phyloP scores from a whole-genome alignment of 2,888 invertebrate species.

The Crepidodera aurea region DNA sequence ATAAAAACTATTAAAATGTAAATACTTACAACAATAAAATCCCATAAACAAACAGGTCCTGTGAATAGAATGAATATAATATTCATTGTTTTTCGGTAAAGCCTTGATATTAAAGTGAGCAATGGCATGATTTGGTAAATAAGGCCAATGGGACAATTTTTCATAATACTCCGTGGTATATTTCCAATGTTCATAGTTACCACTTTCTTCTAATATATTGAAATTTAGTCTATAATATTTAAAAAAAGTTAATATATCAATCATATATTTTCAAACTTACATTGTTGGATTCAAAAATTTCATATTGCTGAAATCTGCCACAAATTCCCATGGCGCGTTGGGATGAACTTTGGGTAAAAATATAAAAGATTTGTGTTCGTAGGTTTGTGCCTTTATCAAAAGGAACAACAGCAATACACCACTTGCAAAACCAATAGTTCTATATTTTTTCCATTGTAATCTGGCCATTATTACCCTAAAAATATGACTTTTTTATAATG shows the following conservation, averaged over 20 bases:
- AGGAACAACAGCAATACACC: conserved; percentile 51
- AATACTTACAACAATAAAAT: conserved; percentile 68
- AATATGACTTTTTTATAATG: not conserved
- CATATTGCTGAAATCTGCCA: conserved; percentile 80
- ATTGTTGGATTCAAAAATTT: conserved; percentile 75
- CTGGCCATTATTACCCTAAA: conserved; percentile 47
- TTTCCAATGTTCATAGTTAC: conserved; percentile 74
- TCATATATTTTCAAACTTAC: conserved; percentile 63
- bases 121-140: conserved; percentile 66
- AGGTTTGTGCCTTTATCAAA: conserved; percentile 52
- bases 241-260: not conserved
- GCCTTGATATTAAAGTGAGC: conserved; percentile 69
- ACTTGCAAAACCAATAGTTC: conserved; percentile 45
- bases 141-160: conserved; percentile 70
- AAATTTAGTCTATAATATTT: conserved; percentile 66
- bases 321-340: conserved; percentile 73
- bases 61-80: conserved; percentile 69
- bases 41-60: conserved; percentile 69
- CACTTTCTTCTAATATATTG: conserved; percentile 69
- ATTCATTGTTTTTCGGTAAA: conserved; percentile 61
- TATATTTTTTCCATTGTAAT: conserved; percentile 54
- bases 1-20: no score
- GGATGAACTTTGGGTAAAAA: conserved; percentile 67
- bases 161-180: conserved; percentile 73
- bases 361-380: conserved; percentile 62